These are phyloP conservation scores for Branchellion lobata DNA, from an alignment of 2,888 invertebrate species.

Conservation along the genomic window DNA sequence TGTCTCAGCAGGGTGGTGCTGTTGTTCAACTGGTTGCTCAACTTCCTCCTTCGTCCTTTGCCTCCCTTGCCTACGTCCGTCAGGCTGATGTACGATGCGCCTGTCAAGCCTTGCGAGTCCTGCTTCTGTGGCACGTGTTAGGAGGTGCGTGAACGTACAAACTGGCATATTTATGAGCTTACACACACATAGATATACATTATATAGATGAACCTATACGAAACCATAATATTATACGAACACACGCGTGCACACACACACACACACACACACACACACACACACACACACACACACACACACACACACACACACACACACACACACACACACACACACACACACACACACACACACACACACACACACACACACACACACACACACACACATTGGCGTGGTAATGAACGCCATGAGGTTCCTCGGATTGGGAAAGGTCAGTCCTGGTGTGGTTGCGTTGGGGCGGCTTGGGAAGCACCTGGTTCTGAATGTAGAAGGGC, in stretches of 20 bases:
- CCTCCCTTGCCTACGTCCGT: conserved; percentile 42
- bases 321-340: conserved; percentile 23
- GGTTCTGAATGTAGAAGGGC: conserved; percentile 96
- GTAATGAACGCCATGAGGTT: conserved; percentile 6
- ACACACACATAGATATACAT: not conserved
- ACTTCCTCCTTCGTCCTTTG: conserved; percentile 33
- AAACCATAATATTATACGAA: not conserved
- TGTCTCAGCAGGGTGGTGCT: conserved; percentile 45
- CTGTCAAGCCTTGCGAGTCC: conserved; percentile 43
- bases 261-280: conserved; percentile 17
- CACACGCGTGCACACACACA: conserved; percentile 34
- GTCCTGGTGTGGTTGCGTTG: conserved; percentile 31
- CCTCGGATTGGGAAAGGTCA: conserved; percentile 34
- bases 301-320: not conserved
- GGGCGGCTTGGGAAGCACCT: conserved; percentile 73
- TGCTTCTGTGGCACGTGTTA: conserved; percentile 38
- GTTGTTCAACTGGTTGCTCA: conserved; percentile 20
- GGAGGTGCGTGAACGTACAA: not conserved
- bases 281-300: not conserved
- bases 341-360: conserved; percentile 38
- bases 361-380: conserved; percentile 34
- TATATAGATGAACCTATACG: conserved; percentile 3
- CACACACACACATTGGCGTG: conserved; percentile 36
- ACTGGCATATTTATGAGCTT: not conserved
- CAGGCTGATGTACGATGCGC: conserved; percentile 44